These are phyloP conservation scores for Gymnoscopelus braueri DNA, from an alignment of 2,797 vertebrate genomes.

Conservation along the genomic window DNA sequence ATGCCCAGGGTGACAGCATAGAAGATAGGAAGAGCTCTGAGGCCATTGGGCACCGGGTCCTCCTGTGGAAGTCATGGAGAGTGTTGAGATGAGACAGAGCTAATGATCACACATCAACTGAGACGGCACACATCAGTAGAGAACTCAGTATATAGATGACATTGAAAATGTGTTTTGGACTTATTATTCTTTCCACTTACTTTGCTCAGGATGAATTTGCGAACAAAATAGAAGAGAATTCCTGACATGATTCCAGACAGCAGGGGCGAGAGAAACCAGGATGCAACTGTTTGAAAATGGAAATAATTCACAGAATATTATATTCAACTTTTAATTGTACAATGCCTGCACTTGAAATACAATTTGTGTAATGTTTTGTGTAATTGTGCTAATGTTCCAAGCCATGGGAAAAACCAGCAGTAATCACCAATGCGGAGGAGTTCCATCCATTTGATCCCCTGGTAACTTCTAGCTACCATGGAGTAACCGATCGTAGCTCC, in stretches of 20 bases:
- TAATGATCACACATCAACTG: too few relatives aligned
- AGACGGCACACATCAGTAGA: too few relatives aligned
- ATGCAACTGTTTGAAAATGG: slow-evolving; percentile 82
- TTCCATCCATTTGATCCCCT: slow-evolving; percentile 93
- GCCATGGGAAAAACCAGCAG: neutral
- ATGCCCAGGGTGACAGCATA: slow-evolving; percentile 92
- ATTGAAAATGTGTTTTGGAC: too few relatives aligned
- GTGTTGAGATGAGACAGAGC: neutral
- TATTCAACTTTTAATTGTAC: neutral
- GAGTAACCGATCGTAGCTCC: slow-evolving; percentile 98
- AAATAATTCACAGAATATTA: slow-evolving; percentile 17
- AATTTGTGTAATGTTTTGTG: too few relatives aligned
- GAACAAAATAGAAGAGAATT: slow-evolving; percentile 90
- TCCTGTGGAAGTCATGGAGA: slow-evolving; percentile 71
- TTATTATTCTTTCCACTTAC: slow-evolving; percentile 70
- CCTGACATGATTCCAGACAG: slow-evolving; percentile 96
- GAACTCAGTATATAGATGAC: too few relatives aligned
- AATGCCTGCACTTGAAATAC: neutral
- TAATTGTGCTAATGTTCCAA: neutral
- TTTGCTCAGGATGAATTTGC: slow-evolving; percentile 90
- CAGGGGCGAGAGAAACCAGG: slow-evolving; percentile 96
- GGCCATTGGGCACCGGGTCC: slow-evolving; percentile 92
- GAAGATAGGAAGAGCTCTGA: slow-evolving; percentile 91
- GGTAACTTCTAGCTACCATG: slow-evolving; percentile 88
- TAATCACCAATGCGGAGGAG: slow-evolving; percentile 91